Percentiles rank a stretch among this genome's conserved stretches.
These are phyloP conservation scores for Diorhabda carinulata DNA, from an alignment of 1,140 invertebrate species.

Conservation along the genomic window DNA sequence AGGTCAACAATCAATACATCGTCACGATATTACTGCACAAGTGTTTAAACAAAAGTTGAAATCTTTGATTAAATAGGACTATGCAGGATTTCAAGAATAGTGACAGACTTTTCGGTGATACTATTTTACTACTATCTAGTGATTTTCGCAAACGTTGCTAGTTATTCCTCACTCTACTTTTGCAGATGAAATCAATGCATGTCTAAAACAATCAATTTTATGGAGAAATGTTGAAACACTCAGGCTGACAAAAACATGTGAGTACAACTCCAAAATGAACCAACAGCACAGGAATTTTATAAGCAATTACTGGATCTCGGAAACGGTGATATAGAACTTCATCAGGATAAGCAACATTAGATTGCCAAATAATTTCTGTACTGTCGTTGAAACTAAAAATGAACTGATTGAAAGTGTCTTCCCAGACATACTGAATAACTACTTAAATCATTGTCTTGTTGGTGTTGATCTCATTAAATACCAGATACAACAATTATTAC, in stretches of 20 bases:
- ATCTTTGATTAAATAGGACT: too few species aligned
- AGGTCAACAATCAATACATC: too few species aligned
- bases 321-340: conserved; percentile 23
- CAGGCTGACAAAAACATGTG: conserved; percentile 21
- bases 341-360: too few species aligned
- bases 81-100: too few species aligned
- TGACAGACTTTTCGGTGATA: neutral
- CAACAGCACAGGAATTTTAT: conserved; percentile 30
- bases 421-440: neutral
- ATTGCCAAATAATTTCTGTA: too few species aligned
- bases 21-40: too few species aligned
- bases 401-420: too few species aligned
- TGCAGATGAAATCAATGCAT: conserved; percentile 48
- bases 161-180: conserved; percentile 45
- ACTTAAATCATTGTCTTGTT: neutral
- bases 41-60: too few species aligned
- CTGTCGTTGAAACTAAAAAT: too few species aligned
- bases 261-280: conserved; percentile 36
- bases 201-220: conserved; percentile 47
- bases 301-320: conserved; percentile 36
- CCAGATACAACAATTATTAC: neutral
- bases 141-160: conserved; percentile 38
- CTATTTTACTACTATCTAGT: conserved; percentile 24
- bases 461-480: neutral
- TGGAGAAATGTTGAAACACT: conserved; percentile 45